Conservation (phyloP, 2,113 vertebrate species). For the Entelurus aequoreus region DNA sequence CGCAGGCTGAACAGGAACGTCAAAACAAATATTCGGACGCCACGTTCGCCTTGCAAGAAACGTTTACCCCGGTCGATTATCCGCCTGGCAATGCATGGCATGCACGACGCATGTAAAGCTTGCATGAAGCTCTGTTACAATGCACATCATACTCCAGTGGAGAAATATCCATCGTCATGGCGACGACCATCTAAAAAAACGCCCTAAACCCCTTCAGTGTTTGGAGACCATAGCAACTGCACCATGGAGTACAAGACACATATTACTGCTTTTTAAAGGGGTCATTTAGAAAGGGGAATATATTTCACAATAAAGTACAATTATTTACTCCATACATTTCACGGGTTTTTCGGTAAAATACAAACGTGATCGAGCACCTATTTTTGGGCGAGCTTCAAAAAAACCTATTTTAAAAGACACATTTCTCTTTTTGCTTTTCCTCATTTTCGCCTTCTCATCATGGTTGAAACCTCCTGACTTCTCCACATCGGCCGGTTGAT, state of each 20-base stretch:
- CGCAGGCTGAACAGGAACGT: not conserved
- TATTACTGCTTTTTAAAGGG: constrained; percentile 43
- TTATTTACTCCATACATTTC: not conserved
- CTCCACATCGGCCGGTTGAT: not conserved
- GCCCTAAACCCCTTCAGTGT: not conserved
- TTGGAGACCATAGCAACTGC: constrained; percentile 32
- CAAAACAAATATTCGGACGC: too few relatives aligned
- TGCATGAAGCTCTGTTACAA: constrained; percentile 14
- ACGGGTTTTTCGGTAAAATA: not conserved
- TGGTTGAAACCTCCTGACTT: constrained; percentile 6
- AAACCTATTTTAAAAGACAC: not conserved
- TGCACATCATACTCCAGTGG: constrained; percentile 4
- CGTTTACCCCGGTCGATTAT: constrained; percentile 15
- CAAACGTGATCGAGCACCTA: not conserved
- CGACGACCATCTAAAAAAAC: constrained; percentile 7
- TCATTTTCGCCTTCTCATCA: constrained; percentile 7
- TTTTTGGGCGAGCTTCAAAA: too few relatives aligned
- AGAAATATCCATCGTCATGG: constrained; percentile 15
- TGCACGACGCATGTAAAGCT: constrained; percentile 8
- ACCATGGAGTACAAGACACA: constrained; percentile 15
- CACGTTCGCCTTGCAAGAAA: not conserved
- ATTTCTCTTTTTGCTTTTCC: not conserved
- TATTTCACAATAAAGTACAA: not conserved
- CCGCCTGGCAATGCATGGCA: constrained; percentile 28
- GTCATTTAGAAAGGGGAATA: not conserved